These are phyloP conservation scores for Drosophila atroscutellata DNA, from an alignment of 2,888 invertebrate species.

Conservation along the genomic window DNA sequence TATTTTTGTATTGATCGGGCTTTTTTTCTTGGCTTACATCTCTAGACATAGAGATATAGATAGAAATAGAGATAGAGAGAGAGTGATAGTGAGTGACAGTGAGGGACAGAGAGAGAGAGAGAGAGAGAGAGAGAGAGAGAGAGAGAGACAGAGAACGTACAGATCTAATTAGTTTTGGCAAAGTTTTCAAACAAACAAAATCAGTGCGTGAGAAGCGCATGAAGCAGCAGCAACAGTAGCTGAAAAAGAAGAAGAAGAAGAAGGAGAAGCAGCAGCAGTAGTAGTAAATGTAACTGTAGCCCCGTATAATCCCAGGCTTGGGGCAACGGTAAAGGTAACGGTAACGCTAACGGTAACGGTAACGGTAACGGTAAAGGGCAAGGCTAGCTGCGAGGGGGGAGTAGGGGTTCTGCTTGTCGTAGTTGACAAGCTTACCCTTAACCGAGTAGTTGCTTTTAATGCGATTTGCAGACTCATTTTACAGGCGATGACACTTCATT, in stretches of 20 bases:
- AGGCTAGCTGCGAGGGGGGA: slow-evolving; percentile 4
- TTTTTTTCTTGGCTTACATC: no score
- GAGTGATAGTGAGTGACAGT: no score
- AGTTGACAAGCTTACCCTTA: slow-evolving; percentile 71
- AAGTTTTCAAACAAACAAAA: neutral
- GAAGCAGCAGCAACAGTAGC: neutral
- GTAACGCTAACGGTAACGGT: neutral
- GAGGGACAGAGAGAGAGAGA: no score
- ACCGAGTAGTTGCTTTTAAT: slow-evolving; percentile 73
- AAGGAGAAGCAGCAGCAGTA: neutral
- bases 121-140: no score
- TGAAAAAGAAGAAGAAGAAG: neutral
- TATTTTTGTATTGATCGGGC: no score
- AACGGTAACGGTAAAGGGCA: neutral
- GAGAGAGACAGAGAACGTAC: neutral
- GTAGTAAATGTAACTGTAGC: slow-evolving; percentile 42
- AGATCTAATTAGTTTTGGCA: neutral
- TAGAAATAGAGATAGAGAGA: no score
- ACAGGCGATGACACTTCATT: slow-evolving; percentile 82
- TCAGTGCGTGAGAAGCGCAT: neutral
- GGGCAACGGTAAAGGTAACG: slow-evolving; percentile 18
- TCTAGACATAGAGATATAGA: no score
- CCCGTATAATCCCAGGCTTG: slow-evolving; percentile 38
- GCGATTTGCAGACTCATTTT: slow-evolving; percentile 82
- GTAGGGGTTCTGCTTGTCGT: slow-evolving; percentile 13